phyloP scores from a whole-genome alignment of 2,888 invertebrate genomes.

The Coelopa pilipes region DNA sequence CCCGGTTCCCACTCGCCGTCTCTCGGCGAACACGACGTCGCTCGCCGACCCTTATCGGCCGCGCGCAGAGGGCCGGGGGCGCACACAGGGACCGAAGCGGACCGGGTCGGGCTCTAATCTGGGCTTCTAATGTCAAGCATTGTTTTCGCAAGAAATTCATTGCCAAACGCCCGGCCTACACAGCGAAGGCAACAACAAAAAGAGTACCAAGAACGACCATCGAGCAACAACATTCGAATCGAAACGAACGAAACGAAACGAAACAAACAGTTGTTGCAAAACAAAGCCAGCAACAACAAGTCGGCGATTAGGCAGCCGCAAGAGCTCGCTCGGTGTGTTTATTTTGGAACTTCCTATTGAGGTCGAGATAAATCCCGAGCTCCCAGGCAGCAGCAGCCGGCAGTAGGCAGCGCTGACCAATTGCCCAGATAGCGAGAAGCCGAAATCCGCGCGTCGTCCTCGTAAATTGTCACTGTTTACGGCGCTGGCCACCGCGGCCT shows the following conservation, averaged over 20 bases:
- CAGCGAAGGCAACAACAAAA: background rate
- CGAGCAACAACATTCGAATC: slow-evolving; percentile 3
- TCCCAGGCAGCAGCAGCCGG: slow-evolving; percentile 18
- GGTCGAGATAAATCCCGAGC: slow-evolving; percentile 28
- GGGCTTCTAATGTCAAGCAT: slow-evolving; percentile 25
- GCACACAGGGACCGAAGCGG: background rate
- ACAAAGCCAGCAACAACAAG: background rate
- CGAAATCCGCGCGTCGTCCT: too few species aligned
- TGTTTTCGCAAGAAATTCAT: slow-evolving; percentile 38
- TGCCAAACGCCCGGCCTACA: slow-evolving; percentile 27
- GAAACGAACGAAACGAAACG: background rate
- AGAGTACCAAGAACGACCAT: background rate
- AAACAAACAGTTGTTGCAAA: slow-evolving; percentile 16
- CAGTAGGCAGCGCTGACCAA: too few species aligned
- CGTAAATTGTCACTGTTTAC: slow-evolving; percentile 31
- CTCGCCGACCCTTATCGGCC: slow-evolving; percentile 15
- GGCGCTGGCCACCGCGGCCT: background rate
- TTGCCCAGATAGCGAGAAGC: too few species aligned
- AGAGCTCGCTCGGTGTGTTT: background rate
- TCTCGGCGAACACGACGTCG: slow-evolving; percentile 2
- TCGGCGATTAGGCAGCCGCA: background rate
- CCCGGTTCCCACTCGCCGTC: too few species aligned
- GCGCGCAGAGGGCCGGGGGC: background rate
- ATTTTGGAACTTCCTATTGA: slow-evolving; percentile 36
- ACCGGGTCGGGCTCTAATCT: slow-evolving; percentile 20